Conservation (phyloP, 2,888 invertebrate species). For the Cheilosia variabilis region DNA sequence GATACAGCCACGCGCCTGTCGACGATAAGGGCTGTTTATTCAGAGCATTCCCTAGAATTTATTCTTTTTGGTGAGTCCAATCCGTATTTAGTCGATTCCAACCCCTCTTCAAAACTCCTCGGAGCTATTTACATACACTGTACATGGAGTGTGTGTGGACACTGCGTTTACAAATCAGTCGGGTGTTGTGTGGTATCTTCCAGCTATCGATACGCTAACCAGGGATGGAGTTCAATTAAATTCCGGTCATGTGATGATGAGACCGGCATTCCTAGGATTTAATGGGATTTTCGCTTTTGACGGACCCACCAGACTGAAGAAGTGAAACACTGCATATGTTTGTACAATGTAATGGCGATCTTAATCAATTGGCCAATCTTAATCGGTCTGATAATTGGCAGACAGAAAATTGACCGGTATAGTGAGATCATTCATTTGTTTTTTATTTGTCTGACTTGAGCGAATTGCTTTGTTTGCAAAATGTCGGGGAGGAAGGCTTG, state of each 20-base stretch:
- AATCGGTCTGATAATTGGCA: conserved; percentile 69
- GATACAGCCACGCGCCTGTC: conserved; percentile 7
- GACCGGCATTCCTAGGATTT: conserved; percentile 25
- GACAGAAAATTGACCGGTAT: conserved; percentile 44
- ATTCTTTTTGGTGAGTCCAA: conserved; percentile 12
- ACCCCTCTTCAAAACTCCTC: background rate
- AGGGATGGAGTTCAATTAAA: conserved; percentile 50
- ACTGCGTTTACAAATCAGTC: conserved; percentile 48
- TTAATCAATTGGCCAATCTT: conserved; percentile 59
- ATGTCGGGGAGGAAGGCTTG: background rate
- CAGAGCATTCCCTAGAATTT: background rate
- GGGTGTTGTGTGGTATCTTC: conserved; percentile 28
- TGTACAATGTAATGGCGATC: conserved; percentile 5
- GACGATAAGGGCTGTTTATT: conserved; percentile 49
- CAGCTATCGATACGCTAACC: conserved; percentile 26
- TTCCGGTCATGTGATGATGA: conserved; percentile 51
- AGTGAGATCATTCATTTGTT: conserved; percentile 71
- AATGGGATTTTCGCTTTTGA: conserved; percentile 34
- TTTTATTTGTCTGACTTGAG: conserved; percentile 33
- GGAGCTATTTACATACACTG: conserved; percentile 40
- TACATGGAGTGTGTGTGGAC: conserved; percentile 16
- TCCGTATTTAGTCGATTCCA: background rate
- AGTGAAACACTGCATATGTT: background rate
- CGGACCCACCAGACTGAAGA: background rate
- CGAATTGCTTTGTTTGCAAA: background rate